These are phyloP conservation scores for Eugnorisma glareosa DNA, from an alignment of 2,888 invertebrate genomes.

Conservation along the genomic window DNA sequence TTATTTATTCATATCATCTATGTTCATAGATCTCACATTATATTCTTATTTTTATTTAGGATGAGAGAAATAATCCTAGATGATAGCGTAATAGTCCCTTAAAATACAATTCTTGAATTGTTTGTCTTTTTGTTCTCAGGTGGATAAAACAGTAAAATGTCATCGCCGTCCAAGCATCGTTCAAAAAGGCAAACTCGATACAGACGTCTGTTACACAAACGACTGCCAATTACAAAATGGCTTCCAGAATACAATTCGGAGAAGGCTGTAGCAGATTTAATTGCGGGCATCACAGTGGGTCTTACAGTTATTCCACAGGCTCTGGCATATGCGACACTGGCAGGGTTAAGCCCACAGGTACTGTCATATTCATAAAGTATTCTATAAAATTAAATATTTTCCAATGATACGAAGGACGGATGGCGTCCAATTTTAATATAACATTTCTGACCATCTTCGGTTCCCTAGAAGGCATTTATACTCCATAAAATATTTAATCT, in stretches of 20 bases:
- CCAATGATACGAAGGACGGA: background rate
- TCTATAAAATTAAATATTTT: constrained; percentile 4
- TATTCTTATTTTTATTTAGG: background rate
- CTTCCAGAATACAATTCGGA: constrained; percentile 94
- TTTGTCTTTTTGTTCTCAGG: constrained; percentile 67
- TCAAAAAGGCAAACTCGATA: constrained; percentile 83
- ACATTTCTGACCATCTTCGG: constrained; percentile 21
- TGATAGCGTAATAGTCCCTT: background rate
- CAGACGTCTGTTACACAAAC: constrained; percentile 83
- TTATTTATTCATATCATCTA: background rate
- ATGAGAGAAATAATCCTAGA: background rate
- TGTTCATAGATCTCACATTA: background rate
- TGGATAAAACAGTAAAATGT: constrained; percentile 74
- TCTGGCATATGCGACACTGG: constrained; percentile 97
- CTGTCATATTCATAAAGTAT: constrained; percentile 27
- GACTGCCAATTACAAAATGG: constrained; percentile 93
- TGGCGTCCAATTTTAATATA: constrained; percentile 31
- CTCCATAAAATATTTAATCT: constrained; percentile 46
- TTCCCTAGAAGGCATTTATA: constrained; percentile 10
- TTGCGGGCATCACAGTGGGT: constrained; percentile 98
- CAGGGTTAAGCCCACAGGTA: constrained; percentile 96
- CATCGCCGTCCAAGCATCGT: constrained; percentile 86
- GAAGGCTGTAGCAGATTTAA: constrained; percentile 95
- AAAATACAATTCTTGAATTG: background rate
- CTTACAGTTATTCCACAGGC: constrained; percentile 98